Conservation (phyloP, 1,140 invertebrate species). For the Drosophila dunni region DNA sequence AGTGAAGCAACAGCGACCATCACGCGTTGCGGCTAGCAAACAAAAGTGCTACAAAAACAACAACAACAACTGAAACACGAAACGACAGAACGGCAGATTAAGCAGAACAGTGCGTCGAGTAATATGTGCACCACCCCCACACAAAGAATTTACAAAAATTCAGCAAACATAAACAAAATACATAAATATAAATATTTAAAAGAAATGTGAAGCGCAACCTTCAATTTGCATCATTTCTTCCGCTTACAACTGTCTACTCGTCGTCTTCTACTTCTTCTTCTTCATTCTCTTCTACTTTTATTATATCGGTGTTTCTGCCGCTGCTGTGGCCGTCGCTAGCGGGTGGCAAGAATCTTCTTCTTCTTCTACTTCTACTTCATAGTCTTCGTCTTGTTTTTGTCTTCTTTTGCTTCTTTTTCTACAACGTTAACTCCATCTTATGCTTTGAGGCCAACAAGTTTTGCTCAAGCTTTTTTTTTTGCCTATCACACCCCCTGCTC, state of each 20-base stretch:
- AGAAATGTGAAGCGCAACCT: slow-evolving; percentile 46
- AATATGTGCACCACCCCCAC: slow-evolving; percentile 55
- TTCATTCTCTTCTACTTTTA: slow-evolving; percentile 13
- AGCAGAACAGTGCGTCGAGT: slow-evolving; percentile 46
- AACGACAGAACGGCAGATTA: slow-evolving; percentile 66
- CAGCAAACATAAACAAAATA: slow-evolving; percentile 75
- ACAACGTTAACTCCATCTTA: slow-evolving; percentile 40
- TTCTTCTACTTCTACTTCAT: neutral
- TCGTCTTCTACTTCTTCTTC: slow-evolving; percentile 23
- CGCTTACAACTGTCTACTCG: slow-evolving; percentile 44
- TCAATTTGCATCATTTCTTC: slow-evolving; percentile 60
- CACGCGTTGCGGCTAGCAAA: slow-evolving; percentile 54
- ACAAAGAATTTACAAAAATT: slow-evolving; percentile 67
- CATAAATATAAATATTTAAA: slow-evolving; percentile 20
- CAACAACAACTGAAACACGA: slow-evolving; percentile 27
- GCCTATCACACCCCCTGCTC: slow-evolving; percentile 9
- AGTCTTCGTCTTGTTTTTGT: slow-evolving; percentile 10
- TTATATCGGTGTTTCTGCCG: slow-evolving; percentile 28
- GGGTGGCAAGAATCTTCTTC: slow-evolving; percentile 23
- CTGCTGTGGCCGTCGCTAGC: slow-evolving; percentile 8
- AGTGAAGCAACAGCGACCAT: slow-evolving; percentile 56
- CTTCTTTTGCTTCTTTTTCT: slow-evolving; percentile 20
- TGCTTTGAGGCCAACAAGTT: slow-evolving; percentile 57
- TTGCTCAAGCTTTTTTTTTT: slow-evolving; percentile 39
- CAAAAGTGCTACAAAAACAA: slow-evolving; percentile 56